These are phyloP conservation scores for Meghimatium bilineatum DNA, from an alignment of 2,888 invertebrate genomes.

Conservation along the genomic window DNA sequence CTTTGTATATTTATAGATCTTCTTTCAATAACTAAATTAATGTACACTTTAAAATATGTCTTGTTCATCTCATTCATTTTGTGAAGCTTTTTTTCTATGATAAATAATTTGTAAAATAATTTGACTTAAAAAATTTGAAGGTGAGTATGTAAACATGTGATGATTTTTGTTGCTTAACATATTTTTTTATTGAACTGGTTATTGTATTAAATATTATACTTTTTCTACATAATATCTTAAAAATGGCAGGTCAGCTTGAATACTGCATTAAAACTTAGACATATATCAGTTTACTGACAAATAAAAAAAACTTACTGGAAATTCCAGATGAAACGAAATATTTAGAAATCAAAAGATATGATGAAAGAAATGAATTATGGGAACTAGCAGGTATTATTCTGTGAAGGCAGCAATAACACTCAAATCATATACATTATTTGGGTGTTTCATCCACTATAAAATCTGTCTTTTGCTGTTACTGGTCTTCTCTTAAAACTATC, in stretches of 20 bases:
- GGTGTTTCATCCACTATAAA: background rate
- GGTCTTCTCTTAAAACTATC: background rate
- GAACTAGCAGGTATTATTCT: background rate
- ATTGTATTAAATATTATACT: background rate
- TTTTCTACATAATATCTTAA: background rate
- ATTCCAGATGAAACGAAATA: no score
- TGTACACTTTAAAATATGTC: conserved; percentile 8
- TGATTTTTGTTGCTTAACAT: background rate
- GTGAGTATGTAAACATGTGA: background rate
- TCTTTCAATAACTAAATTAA: background rate
- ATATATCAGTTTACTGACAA: no score
- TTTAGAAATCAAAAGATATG: no score
- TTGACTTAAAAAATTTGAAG: background rate
- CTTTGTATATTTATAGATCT: conserved; percentile 4
- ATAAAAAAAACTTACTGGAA: no score
- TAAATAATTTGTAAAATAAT: background rate
- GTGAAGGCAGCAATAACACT: background rate
- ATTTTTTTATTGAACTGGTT: background rate
- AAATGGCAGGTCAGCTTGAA: background rate
- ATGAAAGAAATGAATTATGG: background rate
- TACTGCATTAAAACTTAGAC: background rate
- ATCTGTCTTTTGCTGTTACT: background rate
- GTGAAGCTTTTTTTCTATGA: conserved; percentile 4
- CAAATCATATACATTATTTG: no score
- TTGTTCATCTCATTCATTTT: conserved; percentile 3